phyloP scores from a whole-genome alignment of 2,797 vertebrate genomes.

The Neosilurus mollespiculum region DNA sequence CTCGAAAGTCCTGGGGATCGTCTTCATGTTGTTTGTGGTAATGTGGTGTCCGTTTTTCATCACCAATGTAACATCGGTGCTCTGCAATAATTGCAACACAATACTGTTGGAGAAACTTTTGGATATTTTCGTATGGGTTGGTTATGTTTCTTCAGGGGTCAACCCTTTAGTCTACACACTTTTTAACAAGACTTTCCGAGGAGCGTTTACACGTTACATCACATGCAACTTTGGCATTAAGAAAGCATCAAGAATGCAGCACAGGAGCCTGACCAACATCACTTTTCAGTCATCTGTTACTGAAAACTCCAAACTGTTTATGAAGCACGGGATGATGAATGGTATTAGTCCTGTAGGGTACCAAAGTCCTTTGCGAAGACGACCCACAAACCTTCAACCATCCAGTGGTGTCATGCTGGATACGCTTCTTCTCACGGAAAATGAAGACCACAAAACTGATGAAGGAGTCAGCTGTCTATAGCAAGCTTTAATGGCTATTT shows the following conservation, averaged over 20 bases:
- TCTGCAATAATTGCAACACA: constrained; percentile 83
- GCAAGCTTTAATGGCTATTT: neutral
- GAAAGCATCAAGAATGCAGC: constrained; percentile 63
- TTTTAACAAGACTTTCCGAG: constrained; percentile 95
- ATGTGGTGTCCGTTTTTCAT: constrained; percentile 99
- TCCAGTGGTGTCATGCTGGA: constrained; percentile 79
- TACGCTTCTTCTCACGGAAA: constrained; percentile 82
- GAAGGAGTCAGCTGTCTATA: constrained; percentile 88
- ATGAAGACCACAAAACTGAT: constrained; percentile 80
- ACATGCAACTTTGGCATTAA: constrained; percentile 83
- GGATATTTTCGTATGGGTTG: constrained; percentile 97
- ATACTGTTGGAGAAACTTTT: constrained; percentile 81
- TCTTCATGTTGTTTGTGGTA: constrained; percentile 92
- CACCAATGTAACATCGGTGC: constrained; percentile 89
- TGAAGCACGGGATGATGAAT: constrained; percentile 86
- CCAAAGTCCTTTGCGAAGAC: constrained; percentile 81
- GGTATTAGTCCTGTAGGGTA: constrained; percentile 83
- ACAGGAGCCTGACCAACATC: constrained; percentile 73
- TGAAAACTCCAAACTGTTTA: constrained; percentile 89
- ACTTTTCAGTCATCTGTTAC: constrained; percentile 82
- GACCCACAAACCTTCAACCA: constrained; percentile 73
- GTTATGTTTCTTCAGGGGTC: constrained; percentile 94
- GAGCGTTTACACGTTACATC: constrained; percentile 91
- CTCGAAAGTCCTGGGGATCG: constrained; percentile 94
- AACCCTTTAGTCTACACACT: constrained; percentile 97